Conservation (phyloP, 2,113 vertebrate genomes). For the Phycodurus eques region DNA sequence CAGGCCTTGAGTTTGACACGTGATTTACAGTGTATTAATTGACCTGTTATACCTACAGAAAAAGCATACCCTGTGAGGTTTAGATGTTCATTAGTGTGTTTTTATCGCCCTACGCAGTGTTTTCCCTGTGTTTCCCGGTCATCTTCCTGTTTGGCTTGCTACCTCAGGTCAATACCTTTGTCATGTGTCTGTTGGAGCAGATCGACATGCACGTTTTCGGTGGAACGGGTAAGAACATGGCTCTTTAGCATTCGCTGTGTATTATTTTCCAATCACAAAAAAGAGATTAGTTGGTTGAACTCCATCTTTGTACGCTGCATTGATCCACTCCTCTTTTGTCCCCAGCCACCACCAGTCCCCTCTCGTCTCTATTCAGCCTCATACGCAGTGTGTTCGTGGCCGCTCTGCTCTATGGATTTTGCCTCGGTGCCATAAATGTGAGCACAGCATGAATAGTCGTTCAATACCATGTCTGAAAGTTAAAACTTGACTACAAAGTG, state of each 20-base stretch:
- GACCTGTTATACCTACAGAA: neutral
- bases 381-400: slow-evolving; percentile 82
- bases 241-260: neutral
- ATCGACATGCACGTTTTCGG: slow-evolving; percentile 90
- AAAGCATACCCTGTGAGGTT: neutral
- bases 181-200: slow-evolving; percentile 92
- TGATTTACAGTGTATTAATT: neutral
- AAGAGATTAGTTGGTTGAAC: neutral
- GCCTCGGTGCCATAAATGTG: slow-evolving; percentile 85
- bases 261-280: neutral
- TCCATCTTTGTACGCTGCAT: neutral
- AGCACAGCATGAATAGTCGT: slow-evolving; percentile 27
- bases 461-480: neutral
- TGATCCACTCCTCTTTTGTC: slow-evolving; percentile 18
- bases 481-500: neutral
- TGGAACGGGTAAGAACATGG: slow-evolving; percentile 78
- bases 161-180: slow-evolving; percentile 89
- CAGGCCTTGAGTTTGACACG: too few species aligned
- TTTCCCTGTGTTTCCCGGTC: slow-evolving; percentile 84
- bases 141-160: slow-evolving; percentile 88
- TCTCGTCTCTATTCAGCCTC: slow-evolving; percentile 85
- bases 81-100: neutral
- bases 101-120: slow-evolving; percentile 68
- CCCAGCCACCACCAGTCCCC: slow-evolving; percentile 85
- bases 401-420: slow-evolving; percentile 85